Base-by-base conservation (phyloP, 2,797 vertebrate genomes). In the Halcyon smyrnensis region DNA sequence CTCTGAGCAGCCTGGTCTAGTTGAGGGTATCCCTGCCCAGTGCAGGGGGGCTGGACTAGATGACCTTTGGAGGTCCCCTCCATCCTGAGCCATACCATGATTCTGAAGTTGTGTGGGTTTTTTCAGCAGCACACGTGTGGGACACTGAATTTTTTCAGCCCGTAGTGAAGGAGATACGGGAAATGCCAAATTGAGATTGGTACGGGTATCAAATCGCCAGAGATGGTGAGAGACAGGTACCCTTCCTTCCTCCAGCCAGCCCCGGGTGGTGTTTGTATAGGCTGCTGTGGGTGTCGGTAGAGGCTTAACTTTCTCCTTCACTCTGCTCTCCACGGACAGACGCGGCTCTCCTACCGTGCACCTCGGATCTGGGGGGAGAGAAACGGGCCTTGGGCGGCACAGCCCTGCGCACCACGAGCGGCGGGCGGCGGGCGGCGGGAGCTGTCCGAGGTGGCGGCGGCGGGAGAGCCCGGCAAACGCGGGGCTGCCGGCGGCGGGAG, bases 291-390 rank as follows among this genome's bases (percentile, higher is more conserved):
- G 41, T 15, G 41, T 27, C 16, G 19, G 6, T 19, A 11, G 18
- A 19, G 16, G 60, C 56, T 11, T 27, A 11, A 2, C 23, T n/a
- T n/a, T 11, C 32, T 19, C 11, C 43, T 4, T 18, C 17, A 0
- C 15, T 18, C 24, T 53, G 3, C 41, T 12, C 19, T 10, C 37
- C 34, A 1, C 15, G 0, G 2, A 0, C 1, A 5, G 4, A 0
- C 15, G 0, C 3, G 25, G 1, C 25, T 14, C 8, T 5, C 14
- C 1, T 0, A 1, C 32, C 1, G 30, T 2, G 0, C 27, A 0
- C 21, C 32, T 8, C 39, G 0, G 23, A 1, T 5, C 24, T 4
- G 2, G 36, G 36, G 36, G 36, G 1, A 3, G 27, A 3, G 15
- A 36, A 32, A 20, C 8, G 15, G 32, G 21, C 36, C 25, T 23